Evolutionary conservation across 2,888 invertebrate species (phyloP).

Genomic region (Anodontia alba): DNA sequence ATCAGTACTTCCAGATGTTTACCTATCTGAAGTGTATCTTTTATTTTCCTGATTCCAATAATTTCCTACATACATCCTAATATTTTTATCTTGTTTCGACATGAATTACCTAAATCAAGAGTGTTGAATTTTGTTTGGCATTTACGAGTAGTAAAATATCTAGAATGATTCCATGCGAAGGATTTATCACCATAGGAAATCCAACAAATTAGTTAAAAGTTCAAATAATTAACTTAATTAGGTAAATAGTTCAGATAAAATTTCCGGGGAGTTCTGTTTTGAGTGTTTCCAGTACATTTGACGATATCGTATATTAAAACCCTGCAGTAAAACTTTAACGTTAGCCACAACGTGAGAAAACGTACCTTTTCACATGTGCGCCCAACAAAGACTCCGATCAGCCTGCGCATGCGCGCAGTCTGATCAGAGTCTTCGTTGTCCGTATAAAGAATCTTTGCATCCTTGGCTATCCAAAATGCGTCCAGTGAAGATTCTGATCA

Average conservation of each 20-base stretch:
- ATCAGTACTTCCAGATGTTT: neutral
- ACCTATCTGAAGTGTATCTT: neutral
- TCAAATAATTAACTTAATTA: constrained; percentile 10
- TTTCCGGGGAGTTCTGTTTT: neutral
- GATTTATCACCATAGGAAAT: constrained; percentile 1
- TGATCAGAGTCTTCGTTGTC: too few species aligned
- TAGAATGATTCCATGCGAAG: neutral
- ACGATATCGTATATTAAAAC: too few species aligned
- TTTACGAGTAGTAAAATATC: constrained; percentile 15
- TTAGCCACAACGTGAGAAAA: too few species aligned
- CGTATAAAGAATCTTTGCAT: too few species aligned
- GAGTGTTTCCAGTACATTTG: too few species aligned
- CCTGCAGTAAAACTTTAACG: too few species aligned
- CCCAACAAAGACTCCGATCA: too few species aligned
- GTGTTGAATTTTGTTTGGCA: constrained; percentile 10
- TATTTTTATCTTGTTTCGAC: constrained; percentile 20
- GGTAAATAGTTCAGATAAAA: neutral
- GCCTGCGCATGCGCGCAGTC: too few species aligned
- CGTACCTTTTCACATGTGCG: too few species aligned
- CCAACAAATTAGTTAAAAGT: constrained; percentile 1
- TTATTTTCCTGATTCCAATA: constrained; percentile 8
- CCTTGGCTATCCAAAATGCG: too few species aligned
- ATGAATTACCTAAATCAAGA: constrained; percentile 9
- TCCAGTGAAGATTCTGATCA: too few species aligned
- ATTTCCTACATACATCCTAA: constrained; percentile 15